Evolutionary conservation across 2,797 vertebrate genomes (phyloP).

Genomic region (Alfaro cultratus): DNA sequence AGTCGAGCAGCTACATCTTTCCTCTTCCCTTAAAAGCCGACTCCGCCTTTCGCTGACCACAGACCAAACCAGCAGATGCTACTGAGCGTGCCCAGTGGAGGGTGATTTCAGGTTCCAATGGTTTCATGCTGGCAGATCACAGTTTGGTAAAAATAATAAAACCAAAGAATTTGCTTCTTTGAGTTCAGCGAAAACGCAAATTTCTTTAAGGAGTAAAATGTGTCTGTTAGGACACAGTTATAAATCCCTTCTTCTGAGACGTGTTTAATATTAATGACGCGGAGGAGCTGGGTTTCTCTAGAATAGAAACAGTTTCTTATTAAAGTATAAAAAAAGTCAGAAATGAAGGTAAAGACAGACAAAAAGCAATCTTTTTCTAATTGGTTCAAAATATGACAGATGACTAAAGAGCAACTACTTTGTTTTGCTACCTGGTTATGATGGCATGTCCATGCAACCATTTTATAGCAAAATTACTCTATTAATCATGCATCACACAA

Average conservation of each 20-base stretch:
- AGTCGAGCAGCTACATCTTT: conserved; percentile 57
- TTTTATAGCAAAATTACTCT: neutral
- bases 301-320: conserved; percentile 1
- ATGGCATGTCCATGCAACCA: neutral
- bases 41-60: conserved; percentile 20
- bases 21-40: conserved; percentile 47
- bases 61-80: conserved; percentile 25
- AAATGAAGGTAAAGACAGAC: neutral
- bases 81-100: conserved; percentile 45
- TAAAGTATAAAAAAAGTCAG: neutral
- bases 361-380: neutral
- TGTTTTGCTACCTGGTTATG: neutral
- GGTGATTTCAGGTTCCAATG: conserved; percentile 29
- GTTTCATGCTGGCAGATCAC: conserved; percentile 59
- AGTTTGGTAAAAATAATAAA: conserved; percentile 33
- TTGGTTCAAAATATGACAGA: conserved; percentile 5
- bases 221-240: neutral
- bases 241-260: conserved; percentile 1
- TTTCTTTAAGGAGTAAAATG: neutral
- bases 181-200: conserved; percentile 26
- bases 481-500: neutral
- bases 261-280: conserved; percentile 4
- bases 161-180: conserved; percentile 1
- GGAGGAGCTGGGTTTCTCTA: neutral
- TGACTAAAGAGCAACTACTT: neutral